Base-by-base conservation (phyloP, 1,140 invertebrate genomes). In the Oryctes rhinoceros region DNA sequence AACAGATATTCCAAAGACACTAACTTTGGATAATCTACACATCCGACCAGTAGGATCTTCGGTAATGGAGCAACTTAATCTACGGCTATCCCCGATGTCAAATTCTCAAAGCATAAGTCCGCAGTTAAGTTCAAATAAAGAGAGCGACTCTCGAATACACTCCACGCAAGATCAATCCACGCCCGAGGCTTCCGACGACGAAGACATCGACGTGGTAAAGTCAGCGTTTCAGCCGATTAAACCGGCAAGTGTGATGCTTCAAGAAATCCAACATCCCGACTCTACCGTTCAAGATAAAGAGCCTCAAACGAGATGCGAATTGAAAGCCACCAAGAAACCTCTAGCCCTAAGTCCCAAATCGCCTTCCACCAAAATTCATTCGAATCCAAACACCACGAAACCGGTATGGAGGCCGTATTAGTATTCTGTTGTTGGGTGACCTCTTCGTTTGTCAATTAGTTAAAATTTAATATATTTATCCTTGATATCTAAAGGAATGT, bases 401-500 rank as follows among this genome's bases (percentile, higher is more conserved):
- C 90, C 91, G 15, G 93, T 95, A 11, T 95, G 94, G 94, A 89
- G 93, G 84, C 94, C 93, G 15, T 95, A 95, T 88, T 95, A 90
- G 90, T 78, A 75, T 49, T 47, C 4, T 20, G 18, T 39, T 18
- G 24, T 7, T 10, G 39, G 1, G 9, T 10, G 39, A 44, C 39
- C 9, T 44, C 39, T 44, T 44, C 39, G 3, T 44, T 44, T 74
- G 71, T 62, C 53, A 62, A 62, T 62, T 62, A 62, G 53, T 18
- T 62, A 62, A n/a, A n/a, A 62, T 18, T 53, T 53, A 53, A 30
- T 30, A 30, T 30, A 30, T 30, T 30, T 30, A 30, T 30, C 24
- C 24, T 30, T 30, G 24, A 30, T 30, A 30, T 30, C 24, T 30
- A 30, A 30, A 30, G 24, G 24, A 30, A 30, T 30, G 24, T 30